Evolutionary conservation across 2,113 vertebrate species (phyloP).

Genomic region (Entomyzon cyanotis): DNA sequence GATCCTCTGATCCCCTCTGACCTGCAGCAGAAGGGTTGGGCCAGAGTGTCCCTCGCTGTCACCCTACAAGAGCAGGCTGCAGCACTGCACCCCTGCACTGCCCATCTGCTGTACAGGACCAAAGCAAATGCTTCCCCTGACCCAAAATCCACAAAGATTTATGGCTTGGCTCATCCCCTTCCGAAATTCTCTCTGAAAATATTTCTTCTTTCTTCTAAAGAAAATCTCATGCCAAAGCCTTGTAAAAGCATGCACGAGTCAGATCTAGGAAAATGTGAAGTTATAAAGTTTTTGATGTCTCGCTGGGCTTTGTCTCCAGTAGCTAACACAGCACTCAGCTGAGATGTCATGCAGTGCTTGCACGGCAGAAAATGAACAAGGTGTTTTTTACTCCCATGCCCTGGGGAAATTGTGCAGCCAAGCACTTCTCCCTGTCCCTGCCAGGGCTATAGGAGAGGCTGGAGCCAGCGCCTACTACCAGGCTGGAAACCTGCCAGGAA

Average conservation of each 20-base stretch:
- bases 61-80: rapidly evolving
- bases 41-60: background rate
- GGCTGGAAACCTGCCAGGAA: background rate
- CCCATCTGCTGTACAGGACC: rapidly evolving
- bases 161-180: background rate
- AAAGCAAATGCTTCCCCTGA: background rate
- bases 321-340: background rate
- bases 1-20: background rate
- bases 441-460: background rate
- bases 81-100: background rate
- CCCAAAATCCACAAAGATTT: background rate
- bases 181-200: background rate
- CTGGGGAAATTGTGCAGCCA: background rate
- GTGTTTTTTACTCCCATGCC: background rate
- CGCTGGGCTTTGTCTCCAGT: background rate
- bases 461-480: conserved; percentile 16
- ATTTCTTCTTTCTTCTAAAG: background rate
- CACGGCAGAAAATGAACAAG: background rate
- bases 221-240: background rate
- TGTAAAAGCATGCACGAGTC: background rate
- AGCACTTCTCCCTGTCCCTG: background rate
- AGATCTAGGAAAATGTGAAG: background rate
- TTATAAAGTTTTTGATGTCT: background rate
- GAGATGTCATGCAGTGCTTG: background rate
- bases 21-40: background rate